phyloP scores from a whole-genome alignment of 2,888 invertebrate genomes.

The Apamea crenata region DNA sequence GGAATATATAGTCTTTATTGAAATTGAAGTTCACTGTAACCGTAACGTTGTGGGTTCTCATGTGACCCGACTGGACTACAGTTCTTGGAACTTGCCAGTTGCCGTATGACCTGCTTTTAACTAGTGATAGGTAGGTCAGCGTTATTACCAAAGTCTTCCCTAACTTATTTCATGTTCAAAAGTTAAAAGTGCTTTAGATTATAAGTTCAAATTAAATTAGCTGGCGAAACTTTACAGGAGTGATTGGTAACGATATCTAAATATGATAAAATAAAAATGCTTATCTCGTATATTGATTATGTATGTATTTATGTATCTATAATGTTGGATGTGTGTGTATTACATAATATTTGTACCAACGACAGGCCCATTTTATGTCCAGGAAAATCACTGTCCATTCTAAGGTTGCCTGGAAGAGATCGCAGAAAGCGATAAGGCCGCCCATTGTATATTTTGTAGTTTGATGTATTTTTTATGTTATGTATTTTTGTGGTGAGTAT shows the following conservation, averaged over 20 bases:
- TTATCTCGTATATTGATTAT: too few species aligned
- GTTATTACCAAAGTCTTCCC: neutral
- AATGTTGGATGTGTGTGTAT: too few species aligned
- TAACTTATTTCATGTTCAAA: slow-evolving; percentile 1
- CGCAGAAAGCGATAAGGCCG: too few species aligned
- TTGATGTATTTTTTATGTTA: too few species aligned
- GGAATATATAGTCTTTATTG: neutral
- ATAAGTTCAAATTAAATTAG: neutral
- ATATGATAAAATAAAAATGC: neutral
- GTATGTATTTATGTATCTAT: too few species aligned
- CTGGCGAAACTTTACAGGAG: neutral
- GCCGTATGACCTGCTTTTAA: slow-evolving; percentile 14
- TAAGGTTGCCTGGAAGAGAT: too few species aligned
- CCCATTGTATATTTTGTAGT: too few species aligned
- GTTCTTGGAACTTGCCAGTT: slow-evolving; percentile 1
- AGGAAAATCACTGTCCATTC: too few species aligned
- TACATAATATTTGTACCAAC: too few species aligned
- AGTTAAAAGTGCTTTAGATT: neutral
- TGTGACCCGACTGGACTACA: neutral
- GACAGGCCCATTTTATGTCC: too few species aligned
- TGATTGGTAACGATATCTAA: neutral
- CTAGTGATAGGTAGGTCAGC: slow-evolving; percentile 19
- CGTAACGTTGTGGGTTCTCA: neutral
- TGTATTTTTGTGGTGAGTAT: too few species aligned
- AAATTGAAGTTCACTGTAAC: neutral